Base-by-base conservation (phyloP, 2,797 vertebrate species). In the Cottoperca gobio region DNA sequence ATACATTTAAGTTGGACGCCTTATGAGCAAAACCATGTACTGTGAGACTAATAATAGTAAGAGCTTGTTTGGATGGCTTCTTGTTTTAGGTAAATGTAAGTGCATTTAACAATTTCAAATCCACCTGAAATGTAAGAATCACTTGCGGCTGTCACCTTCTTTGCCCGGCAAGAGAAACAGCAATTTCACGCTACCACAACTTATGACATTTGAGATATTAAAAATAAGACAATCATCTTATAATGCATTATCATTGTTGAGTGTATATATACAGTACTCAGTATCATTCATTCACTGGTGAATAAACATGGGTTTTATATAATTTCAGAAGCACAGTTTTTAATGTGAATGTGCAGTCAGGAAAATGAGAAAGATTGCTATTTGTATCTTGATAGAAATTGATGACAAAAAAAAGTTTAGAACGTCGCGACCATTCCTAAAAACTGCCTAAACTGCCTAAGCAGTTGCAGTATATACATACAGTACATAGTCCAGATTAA, bases 161-260 rank as follows among this genome's bases (percentile, higher is more conserved):
- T 69, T 45, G 48, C 39, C 58, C 59, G n/a, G 28, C 37, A 57
- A 40, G 42, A 60, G 52, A 83, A 78, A 87, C 43, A 24, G 33
- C 52, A 78, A 81, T 89, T 88, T 81, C 83, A 88, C 33, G 24
- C 79, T 58, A 52, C 24, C 39, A 52, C 40, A 87, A 67, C 28
- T 78, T 71, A 39, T 61, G 45, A 65, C 71, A 70, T 83, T 72
- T 80, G 14, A 11, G 43, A 71, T 48, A 75, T 82, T 72, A 67
- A 76, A 80, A 73, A 78, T 53, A 46, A 57, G n/a, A 33, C 46
- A 33, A 66, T 61, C 11, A 26, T 63, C n/a, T 55, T 14, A 43
- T 53, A 42, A 57, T 54, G 40, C 28, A 65, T 58, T 70, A 53
- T 61, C 28, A 21, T n/a, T 73, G 46, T 57, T 7, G 31, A 33